Base-by-base conservation (phyloP, 2,113 vertebrate genomes). In the Pogona vitticeps region DNA sequence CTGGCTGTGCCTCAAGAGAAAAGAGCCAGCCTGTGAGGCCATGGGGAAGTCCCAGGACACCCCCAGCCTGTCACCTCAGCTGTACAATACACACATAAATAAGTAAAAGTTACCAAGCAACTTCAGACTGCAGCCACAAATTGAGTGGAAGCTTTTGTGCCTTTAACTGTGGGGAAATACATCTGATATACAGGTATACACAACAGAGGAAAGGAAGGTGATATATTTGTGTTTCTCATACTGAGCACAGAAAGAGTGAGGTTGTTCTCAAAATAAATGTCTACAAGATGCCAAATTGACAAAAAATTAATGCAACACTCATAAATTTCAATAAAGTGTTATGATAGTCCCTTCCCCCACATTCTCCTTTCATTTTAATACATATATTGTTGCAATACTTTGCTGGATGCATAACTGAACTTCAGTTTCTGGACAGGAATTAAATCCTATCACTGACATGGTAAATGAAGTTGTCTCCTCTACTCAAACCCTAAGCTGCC, bases 361-460 rank as follows among this genome's bases (percentile, higher is more conserved):
- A n/a, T n/a, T n/a, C n/a, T n/a, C n/a, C n/a, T n/a, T n/a, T n/a
- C n/a, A 15, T 0, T 71, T 3, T 71, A 31, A 56, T n/a, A 76
- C 28, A 77, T 17, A n/a, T 21, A 56, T 18, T 9, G 10, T 9
- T 33, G 21, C 59, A 36, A 63, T 15, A 28, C 33, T 26, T 40
- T 80, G 40, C 38, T 23, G 28, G n/a, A n/a, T 23, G 59, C 52
- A 73, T 58, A 72, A 38, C 28, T 36, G 28, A 38, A 36, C 58
- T 13, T 38, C 23, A 2, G 26, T 80, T 58, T 83, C 52, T 83
- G 42, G 7, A 58, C 20, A 70, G 21, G 7, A 20, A 17, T 33
- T 36, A 73, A 58, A 9, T 87, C 90, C 46, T 92, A 86, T 67
- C 86, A 75, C 86, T 91, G 80, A 88, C 63, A 91, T 42, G 21